These are phyloP conservation scores for Brachylomia viminalis DNA, from an alignment of 2,888 invertebrate species.

Conservation along the genomic window DNA sequence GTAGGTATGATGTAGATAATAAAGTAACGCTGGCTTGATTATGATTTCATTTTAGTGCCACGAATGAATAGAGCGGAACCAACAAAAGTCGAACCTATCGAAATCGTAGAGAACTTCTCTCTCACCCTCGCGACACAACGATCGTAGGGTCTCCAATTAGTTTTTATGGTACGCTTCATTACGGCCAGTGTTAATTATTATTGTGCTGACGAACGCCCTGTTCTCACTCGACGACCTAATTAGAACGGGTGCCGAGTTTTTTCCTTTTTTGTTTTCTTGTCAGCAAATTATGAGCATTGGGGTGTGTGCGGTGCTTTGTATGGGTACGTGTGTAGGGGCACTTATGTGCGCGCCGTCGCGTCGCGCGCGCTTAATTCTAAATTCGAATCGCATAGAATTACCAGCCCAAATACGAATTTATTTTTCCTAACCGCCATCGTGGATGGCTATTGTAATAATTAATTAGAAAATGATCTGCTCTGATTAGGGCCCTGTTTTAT, in stretches of 20 bases:
- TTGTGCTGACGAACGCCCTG: slow-evolving; percentile 89
- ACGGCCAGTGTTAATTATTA: slow-evolving; percentile 90
- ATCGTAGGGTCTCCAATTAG: slow-evolving; percentile 88
- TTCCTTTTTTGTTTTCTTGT: slow-evolving; percentile 84
- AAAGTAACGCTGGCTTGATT: slow-evolving; percentile 41
- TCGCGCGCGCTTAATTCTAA: slow-evolving; percentile 68
- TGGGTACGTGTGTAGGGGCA: slow-evolving; percentile 75
- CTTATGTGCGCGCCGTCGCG: slow-evolving; percentile 70
- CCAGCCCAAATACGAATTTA: slow-evolving; percentile 58
- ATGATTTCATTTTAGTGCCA: slow-evolving; percentile 55
- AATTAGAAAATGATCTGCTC: slow-evolving; percentile 16
- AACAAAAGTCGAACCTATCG: slow-evolving; percentile 76
- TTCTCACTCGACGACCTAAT: slow-evolving; percentile 89
- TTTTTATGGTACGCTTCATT: slow-evolving; percentile 90
- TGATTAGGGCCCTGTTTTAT: slow-evolving; percentile 25
- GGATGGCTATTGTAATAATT: slow-evolving; percentile 5
- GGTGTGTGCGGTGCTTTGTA: slow-evolving; percentile 78
- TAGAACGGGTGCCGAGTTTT: slow-evolving; percentile 84
- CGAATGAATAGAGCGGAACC: slow-evolving; percentile 48
- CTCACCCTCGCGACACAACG: slow-evolving; percentile 78
- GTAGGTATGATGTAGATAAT: slow-evolving; percentile 34
- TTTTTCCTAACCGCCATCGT: slow-evolving; percentile 50
- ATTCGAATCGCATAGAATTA: slow-evolving; percentile 69
- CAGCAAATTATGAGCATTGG: slow-evolving; percentile 85
- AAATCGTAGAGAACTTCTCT: slow-evolving; percentile 74